Evolutionary conservation across 2,113 vertebrate species (phyloP), one percentile per base, ranked within the genome.

Genomic region (Rhea americana): DNA sequence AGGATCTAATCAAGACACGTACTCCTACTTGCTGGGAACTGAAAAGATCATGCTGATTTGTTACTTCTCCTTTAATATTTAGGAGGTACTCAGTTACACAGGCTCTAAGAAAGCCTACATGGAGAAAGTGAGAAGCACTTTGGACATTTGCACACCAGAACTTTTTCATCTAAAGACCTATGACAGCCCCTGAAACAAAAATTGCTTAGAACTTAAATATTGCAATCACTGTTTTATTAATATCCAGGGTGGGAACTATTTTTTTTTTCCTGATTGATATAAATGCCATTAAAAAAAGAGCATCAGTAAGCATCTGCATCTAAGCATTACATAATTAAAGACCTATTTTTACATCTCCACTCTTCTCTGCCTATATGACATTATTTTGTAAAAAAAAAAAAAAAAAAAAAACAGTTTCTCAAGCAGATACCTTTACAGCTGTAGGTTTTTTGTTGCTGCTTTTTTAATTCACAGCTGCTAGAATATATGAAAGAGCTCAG

Each of bases 1-100:
- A 96, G 85, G 88, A 95, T 95, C 94, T 96, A 96, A 96, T 95
- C 95, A 95, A 95, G 94, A 94, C 90, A 0, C 79, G 66, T n/a
- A 90, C 71, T 96, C 41, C 77, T 96, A 74, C 94, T 96, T 82
- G 93, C 93, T 89, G 90, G n/a, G 83, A 95, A 87, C 85, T 89
- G 68, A 85, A 95, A 94, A 95, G 92, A 92, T 94, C 84, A 81
- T 43, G 85, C 82, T 86, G 91, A 92, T 96, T 95, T 95, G 96
- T 90, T 93, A 90, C 67, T 89, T 93, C 50, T 93, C 82, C 79
- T 93, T 95, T 93, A 95, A 92, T 92, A 92, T 94, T 96, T 94
- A 94, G 86, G 70, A 92, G 93, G 74, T 87, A 58, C 87, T 75
- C 51, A 7, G 76, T 78, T 90, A 82, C 48, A 35, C 2, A 16